Conservation (phyloP, 2,113 vertebrate genomes). For the Oreotragus oreotragus region DNA sequence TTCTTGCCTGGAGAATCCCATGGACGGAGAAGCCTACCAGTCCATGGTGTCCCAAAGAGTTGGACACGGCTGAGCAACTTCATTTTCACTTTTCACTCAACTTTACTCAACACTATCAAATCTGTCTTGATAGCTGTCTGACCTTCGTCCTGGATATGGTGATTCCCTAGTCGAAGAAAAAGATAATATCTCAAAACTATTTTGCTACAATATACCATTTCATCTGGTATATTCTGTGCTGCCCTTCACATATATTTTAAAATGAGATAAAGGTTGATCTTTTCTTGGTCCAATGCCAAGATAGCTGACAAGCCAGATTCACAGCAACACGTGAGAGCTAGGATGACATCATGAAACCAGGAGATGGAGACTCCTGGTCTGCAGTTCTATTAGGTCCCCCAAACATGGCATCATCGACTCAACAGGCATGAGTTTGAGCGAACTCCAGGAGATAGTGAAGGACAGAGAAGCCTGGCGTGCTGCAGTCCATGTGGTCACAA, state of each 20-base stretch:
- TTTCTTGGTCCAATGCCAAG: not conserved
- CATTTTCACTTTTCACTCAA: not conserved
- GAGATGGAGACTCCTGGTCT: not conserved
- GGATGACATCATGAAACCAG: not conserved
- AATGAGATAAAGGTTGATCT: conserved; percentile 2
- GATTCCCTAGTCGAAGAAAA: not conserved
- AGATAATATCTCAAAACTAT: not conserved
- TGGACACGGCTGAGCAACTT: fast-evolving
- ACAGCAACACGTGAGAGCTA: not conserved
- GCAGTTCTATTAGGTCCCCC: not conserved
- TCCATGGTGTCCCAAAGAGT: no score
- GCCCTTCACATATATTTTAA: not conserved
- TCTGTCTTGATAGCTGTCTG: not conserved
- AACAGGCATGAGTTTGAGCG: not conserved
- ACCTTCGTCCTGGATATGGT: not conserved
- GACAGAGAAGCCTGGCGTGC: not conserved
- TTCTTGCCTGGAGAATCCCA: no score
- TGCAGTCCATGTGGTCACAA: not conserved
- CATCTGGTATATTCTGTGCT: not conserved
- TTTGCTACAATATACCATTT: not conserved
- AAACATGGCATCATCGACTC: not conserved
- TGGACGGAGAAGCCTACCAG: no score
- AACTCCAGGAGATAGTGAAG: not conserved
- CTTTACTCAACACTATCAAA: not conserved
- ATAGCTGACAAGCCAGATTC: not conserved